Percentiles rank a stretch among this genome's conserved stretches.
phyloP scores from a whole-genome alignment of 1,140 invertebrate genomes.

The Proales similis region DNA sequence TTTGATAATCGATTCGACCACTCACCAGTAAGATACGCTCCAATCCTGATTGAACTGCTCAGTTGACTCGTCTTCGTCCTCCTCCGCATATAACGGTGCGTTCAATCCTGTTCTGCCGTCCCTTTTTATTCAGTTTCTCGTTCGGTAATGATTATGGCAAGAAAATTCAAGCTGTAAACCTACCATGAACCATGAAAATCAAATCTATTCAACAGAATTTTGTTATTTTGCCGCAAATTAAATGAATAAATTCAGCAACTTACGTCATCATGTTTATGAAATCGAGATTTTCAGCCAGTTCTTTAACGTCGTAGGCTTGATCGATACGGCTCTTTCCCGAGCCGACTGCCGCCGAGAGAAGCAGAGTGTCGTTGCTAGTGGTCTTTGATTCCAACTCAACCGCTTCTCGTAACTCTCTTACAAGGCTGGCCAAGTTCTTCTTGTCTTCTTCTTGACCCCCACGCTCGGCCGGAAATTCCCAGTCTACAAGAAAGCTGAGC shows the following conservation, averaged over 20 bases:
- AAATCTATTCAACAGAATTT: constrained; percentile 39
- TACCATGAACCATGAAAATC: constrained; percentile 38
- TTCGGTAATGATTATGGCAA: too few relatives aligned
- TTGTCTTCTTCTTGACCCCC: constrained; percentile 82
- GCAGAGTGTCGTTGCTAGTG: constrained; percentile 67
- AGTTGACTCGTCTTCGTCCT: constrained; percentile 40
- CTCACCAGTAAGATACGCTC: constrained; percentile 25
- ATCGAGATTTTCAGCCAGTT: constrained; percentile 69
- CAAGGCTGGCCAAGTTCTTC: constrained; percentile 71
- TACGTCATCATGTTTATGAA: constrained; percentile 85
- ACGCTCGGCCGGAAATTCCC: constrained; percentile 85
- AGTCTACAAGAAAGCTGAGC: constrained; percentile 72
- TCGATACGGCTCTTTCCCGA: constrained; percentile 75
- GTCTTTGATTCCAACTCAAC: constrained; percentile 72
- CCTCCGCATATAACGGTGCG: constrained; percentile 45
- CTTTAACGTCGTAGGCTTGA: constrained; percentile 78
- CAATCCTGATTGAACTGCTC: constrained; percentile 30
- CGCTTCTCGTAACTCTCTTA: constrained; percentile 75
- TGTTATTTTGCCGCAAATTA: neutral
- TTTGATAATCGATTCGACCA: neutral
- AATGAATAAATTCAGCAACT: constrained; percentile 60
- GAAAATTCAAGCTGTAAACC: neutral
- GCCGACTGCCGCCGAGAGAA: constrained; percentile 61
- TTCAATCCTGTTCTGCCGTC: constrained; percentile 68
- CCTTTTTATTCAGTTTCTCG: constrained; percentile 55